These are phyloP conservation scores for Amitus sp. DNA, from an alignment of 2,888 invertebrate species.

Conservation along the genomic window DNA sequence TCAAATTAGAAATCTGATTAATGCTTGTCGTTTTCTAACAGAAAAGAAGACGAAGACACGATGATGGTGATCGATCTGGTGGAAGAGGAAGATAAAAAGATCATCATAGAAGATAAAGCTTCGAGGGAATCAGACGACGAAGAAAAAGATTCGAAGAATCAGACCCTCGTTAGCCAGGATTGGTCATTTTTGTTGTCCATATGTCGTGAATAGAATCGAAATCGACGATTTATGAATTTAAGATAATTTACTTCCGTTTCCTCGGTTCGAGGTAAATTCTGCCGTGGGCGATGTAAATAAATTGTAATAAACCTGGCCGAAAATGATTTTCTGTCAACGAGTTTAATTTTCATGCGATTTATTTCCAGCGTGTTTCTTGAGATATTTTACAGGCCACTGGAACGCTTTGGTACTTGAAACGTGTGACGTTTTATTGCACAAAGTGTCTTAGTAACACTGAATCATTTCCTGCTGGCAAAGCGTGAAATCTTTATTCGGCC, in stretches of 20 bases:
- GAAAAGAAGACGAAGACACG: constrained; percentile 1
- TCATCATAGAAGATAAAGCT: constrained; percentile 12
- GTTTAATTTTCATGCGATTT: too few species aligned
- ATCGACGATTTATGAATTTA: too few species aligned
- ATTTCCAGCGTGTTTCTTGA: not conserved
- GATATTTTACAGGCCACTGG: not conserved
- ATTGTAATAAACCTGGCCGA: too few species aligned
- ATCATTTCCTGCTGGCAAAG: constrained; percentile 65
- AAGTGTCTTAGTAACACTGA: constrained; percentile 68
- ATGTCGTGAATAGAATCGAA: too few species aligned
- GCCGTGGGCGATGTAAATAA: too few species aligned
- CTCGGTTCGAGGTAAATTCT: too few species aligned
- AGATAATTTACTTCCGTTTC: too few species aligned
- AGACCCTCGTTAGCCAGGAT: constrained; percentile 45
- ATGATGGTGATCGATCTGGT: constrained; percentile 22
- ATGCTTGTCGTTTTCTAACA: constrained; percentile 15
- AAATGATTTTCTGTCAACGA: too few species aligned
- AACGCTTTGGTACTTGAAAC: not conserved
- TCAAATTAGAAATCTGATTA: not conserved
- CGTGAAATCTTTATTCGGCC: too few species aligned
- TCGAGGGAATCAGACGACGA: constrained; percentile 20
- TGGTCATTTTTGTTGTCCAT: constrained; percentile 52
- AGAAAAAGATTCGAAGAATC: constrained; percentile 39
- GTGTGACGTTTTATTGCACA: constrained; percentile 14
- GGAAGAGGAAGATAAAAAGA: constrained; percentile 17